These are phyloP conservation scores for Plectrocnemia conspersa DNA, from an alignment of 1,140 invertebrate genomes.

Conservation along the genomic window DNA sequence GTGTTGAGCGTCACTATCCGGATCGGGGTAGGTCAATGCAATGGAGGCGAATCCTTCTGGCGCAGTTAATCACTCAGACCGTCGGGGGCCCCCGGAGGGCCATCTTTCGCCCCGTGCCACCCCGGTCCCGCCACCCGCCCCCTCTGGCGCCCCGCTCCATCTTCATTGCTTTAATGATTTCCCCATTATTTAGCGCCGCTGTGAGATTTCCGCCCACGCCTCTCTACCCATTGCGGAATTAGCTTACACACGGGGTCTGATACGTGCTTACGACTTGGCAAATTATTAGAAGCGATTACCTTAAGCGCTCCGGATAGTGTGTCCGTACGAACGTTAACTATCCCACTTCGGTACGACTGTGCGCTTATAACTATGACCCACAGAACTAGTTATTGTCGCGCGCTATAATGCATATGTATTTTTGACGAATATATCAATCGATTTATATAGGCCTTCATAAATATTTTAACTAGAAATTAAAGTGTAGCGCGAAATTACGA, in stretches of 20 bases:
- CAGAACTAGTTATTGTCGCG: no score
- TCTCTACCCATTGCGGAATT: slow-evolving; percentile 7
- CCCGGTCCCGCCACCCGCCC: background rate
- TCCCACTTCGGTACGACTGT: no score
- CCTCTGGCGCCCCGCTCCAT: background rate
- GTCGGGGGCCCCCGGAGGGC: slow-evolving; percentile 23
- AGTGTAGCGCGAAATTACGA: no score
- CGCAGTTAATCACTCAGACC: slow-evolving; percentile 29
- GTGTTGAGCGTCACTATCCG: background rate
- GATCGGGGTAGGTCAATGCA: slow-evolving; percentile 18
- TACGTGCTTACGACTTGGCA: slow-evolving; percentile 20
- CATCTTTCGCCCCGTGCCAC: slow-evolving; percentile 19
- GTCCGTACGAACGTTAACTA: no score
- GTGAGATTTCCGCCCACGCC: slow-evolving; percentile 12
- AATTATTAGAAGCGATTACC: slow-evolving; percentile 22
- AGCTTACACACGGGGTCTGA: background rate
- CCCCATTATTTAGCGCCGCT: slow-evolving; percentile 29
- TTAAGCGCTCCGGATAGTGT: slow-evolving; percentile 9
- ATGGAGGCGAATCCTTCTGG: slow-evolving; percentile 11
- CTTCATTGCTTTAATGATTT: slow-evolving; percentile 23
- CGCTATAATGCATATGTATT: no score
- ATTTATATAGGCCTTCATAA: no score
- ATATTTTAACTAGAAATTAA: no score
- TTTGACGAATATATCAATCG: no score
- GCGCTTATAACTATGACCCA: no score